Base-by-base conservation (phyloP, 2,797 vertebrate genomes). In the Falco biarmicus region DNA sequence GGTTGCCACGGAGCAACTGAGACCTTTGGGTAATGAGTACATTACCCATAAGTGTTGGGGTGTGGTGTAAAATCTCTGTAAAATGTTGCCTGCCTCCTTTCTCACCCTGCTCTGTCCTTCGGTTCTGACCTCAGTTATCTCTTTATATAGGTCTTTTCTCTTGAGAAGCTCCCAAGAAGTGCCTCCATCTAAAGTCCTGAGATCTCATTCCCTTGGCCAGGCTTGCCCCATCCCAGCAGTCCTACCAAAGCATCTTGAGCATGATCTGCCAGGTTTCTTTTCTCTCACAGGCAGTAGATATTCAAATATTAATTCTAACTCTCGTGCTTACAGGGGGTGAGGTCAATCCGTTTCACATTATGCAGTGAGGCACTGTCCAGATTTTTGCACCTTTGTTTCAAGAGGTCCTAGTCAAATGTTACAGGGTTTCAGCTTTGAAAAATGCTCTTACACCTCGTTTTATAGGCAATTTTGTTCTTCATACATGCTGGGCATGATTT, bases 31-130 rank as follows among this genome's bases (percentile, higher is more conserved):
- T 29, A 41, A 64, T 2, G 21, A 37, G 70, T 68, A 37, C 5
- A 31, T 60, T 41, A 28, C 4, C 11, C 2, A 0, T 2, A 56
- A 29, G 4, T 18, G 22, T 20, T 18, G 11, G 51, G 37, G 2
- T 34, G 6, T 26, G 15, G 6, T 82, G 32, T 47, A 76, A 79
- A 84, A 65, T 18, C 45, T 65, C 37, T 83, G 54, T 28, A 39
- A 39, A 39, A 39, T 78, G 17, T 11, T 48, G 15, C 29, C 22
- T 61, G 39, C 19, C 11, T 65, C 53, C 20, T 3, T 47, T 78
- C 56, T 81, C 28, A 75, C 24, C 34, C 5, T 1, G 4, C 32
- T 57, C 50, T 6, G 6, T n/a, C 37, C 25, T 61, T 87, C 54
- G 29, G 22, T 13, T 84, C 81, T 53, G n/a, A 45, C 21, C 24